Percentiles rank a stretch among this genome's conserved stretches.
These are phyloP conservation scores for Neoarius graeffei DNA, from an alignment of 2,113 vertebrate species.

Conservation along the genomic window DNA sequence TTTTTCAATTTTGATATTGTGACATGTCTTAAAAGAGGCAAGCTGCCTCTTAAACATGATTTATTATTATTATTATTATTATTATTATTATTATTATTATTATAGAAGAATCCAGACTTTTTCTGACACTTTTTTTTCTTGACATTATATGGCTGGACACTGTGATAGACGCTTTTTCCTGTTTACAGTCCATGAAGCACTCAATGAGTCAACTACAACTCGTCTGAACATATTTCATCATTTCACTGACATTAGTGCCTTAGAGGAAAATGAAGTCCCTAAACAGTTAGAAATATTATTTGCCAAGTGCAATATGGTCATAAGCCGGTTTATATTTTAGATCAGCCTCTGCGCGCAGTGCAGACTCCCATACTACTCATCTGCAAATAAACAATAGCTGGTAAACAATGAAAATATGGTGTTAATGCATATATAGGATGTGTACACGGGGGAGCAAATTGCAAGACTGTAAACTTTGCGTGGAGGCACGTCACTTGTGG, in stretches of 20 bases:
- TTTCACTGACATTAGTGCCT: background rate
- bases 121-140: background rate
- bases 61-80: too few species aligned
- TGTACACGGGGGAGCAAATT: slow-evolving; percentile 83
- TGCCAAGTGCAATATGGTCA: background rate
- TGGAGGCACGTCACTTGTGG: slow-evolving; percentile 82
- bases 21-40: background rate
- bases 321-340: slow-evolving; percentile 20
- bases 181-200: background rate
- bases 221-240: background rate
- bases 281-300: background rate
- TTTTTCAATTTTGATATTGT: background rate
- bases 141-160: background rate
- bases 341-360: background rate
- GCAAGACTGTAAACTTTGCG: slow-evolving; percentile 91
- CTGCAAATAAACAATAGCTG: slow-evolving; percentile 89
- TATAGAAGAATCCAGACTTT: background rate
- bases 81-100: too few species aligned
- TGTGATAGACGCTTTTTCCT: background rate
- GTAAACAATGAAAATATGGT: slow-evolving; percentile 85
- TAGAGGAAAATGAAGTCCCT: background rate
- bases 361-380: slow-evolving; percentile 83
- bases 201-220: background rate
- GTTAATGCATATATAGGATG: slow-evolving; percentile 76
- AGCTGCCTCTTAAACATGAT: background rate